These are phyloP conservation scores for Agapornis canus DNA, from an alignment of 2,797 vertebrate species.

Conservation along the genomic window DNA sequence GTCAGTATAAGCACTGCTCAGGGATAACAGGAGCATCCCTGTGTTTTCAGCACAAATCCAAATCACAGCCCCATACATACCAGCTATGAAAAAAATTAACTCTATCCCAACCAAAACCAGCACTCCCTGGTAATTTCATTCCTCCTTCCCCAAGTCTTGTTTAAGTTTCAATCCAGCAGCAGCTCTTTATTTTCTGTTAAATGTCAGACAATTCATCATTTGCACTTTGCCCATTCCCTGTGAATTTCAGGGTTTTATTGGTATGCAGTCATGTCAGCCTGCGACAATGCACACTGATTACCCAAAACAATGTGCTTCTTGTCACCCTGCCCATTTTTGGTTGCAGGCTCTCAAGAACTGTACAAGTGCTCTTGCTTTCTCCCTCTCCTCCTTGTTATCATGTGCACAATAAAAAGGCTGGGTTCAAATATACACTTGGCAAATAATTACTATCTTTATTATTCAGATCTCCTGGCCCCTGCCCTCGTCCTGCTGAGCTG, in stretches of 20 bases:
- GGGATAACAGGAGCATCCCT: neutral
- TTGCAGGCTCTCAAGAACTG: neutral
- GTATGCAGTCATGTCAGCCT: neutral
- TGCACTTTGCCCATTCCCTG: neutral
- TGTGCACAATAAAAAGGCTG: neutral
- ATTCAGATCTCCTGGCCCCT: neutral
- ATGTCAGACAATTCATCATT: constrained; percentile 20
- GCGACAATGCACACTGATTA: neutral
- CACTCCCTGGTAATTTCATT: neutral
- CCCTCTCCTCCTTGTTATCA: neutral
- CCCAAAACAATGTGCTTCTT: neutral
- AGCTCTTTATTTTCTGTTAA: neutral
- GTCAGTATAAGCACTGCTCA: neutral
- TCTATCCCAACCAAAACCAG: neutral
- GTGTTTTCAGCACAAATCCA: neutral
- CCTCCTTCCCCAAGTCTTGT: neutral
- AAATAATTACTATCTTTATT: neutral
- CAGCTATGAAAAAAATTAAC: neutral
- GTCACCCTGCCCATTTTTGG: neutral
- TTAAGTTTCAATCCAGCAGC: neutral
- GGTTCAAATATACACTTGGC: neutral
- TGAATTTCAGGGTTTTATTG: neutral
- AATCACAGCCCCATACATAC: neutral
- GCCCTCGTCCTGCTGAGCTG: neutral
- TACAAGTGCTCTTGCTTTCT: neutral